These are phyloP conservation scores for Oreortyx pictus DNA, from an alignment of 2,797 vertebrate genomes.

Conservation along the genomic window DNA sequence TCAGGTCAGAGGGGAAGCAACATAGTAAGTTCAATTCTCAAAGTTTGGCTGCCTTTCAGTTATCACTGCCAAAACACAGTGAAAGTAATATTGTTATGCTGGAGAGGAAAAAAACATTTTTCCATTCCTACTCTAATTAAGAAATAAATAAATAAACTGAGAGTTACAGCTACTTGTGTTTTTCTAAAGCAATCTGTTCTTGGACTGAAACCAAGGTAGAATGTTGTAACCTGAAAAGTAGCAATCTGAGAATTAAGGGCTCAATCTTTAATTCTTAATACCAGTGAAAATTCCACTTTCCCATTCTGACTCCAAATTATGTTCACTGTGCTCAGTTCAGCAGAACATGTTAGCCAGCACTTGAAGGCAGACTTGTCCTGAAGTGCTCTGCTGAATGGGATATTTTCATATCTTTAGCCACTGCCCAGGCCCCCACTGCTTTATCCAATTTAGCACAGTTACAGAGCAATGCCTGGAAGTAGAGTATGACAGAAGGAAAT, in stretches of 20 bases:
- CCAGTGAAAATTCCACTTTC: not conserved
- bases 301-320: not conserved
- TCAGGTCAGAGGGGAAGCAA: not conserved
- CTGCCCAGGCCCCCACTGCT: fast-evolving
- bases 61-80: not conserved
- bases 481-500: not conserved
- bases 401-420: not conserved
- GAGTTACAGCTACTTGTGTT: not conserved
- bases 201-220: not conserved
- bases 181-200: not conserved
- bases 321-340: not conserved
- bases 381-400: not conserved
- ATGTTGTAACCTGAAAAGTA: not conserved
- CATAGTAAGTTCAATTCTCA: not conserved
- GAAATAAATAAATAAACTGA: not conserved
- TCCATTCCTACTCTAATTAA: not conserved
- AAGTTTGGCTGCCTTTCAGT: not conserved
- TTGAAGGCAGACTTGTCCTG: not conserved
- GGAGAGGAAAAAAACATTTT: not conserved
- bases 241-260: not conserved
- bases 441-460: not conserved
- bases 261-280: not conserved
- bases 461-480: not conserved
- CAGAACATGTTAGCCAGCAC: not conserved
- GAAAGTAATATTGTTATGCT: not conserved